Conservation (phyloP, 2,113 vertebrate species). For the Synodontis membranacea region DNA sequence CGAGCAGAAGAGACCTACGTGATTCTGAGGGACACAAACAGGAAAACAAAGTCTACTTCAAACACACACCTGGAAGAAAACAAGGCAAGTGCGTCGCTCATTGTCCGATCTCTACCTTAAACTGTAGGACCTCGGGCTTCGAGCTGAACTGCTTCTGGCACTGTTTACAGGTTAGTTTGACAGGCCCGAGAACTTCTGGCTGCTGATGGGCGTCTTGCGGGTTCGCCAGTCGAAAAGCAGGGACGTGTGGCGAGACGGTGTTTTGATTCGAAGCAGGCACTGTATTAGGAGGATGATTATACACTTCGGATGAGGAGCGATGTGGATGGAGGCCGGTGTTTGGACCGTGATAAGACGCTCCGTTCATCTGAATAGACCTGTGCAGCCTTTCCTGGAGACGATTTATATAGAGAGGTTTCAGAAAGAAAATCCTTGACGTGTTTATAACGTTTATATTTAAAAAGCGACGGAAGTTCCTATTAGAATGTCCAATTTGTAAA, state of each 20-base stretch:
- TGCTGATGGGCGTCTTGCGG: constrained; percentile 6
- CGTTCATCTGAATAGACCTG: constrained; percentile 55
- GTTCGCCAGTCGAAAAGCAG: constrained; percentile 23
- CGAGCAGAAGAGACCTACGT: constrained; percentile 89
- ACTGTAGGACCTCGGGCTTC: constrained; percentile 89
- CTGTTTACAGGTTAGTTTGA: constrained; percentile 86
- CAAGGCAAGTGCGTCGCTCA: neutral
- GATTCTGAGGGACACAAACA: constrained; percentile 71
- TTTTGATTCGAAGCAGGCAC: constrained; percentile 19
- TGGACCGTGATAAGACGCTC: constrained; percentile 1
- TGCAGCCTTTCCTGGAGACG: constrained; percentile 38
- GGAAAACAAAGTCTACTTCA: neutral
- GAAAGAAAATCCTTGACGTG: too few relatives aligned
- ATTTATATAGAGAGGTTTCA: neutral
- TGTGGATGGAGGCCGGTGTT: neutral
- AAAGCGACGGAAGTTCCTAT: neutral
- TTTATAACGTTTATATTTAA: constrained; percentile 7
- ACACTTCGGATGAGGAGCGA: neutral
- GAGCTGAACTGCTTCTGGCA: constrained; percentile 82
- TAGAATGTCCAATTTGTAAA: neutral
- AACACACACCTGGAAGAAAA: neutral
- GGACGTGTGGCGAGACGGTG: constrained; percentile 1
- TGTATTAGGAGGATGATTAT: neutral
- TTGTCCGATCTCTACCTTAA: constrained; percentile 74
- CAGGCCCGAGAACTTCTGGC: constrained; percentile 55